These are phyloP conservation scores for Holacanthella duospinosa DNA, from an alignment of 2,888 invertebrate species.

Conservation along the genomic window DNA sequence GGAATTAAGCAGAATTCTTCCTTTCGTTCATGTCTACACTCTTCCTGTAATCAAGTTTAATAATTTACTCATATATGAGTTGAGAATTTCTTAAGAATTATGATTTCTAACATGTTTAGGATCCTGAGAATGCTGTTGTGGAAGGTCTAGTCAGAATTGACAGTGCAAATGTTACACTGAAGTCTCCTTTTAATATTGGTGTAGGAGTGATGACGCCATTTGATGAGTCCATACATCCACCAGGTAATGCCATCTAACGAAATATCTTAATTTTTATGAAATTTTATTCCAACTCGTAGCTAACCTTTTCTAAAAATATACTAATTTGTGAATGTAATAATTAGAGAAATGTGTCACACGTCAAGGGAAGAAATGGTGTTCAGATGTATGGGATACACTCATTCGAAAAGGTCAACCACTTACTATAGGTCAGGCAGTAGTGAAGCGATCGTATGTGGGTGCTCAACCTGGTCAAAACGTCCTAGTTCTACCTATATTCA, in stretches of 20 bases:
- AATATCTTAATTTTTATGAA: no score
- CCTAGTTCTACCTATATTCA: constrained; percentile 34
- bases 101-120: constrained; percentile 19
- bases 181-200: constrained; percentile 35
- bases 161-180: constrained; percentile 27
- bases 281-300: no score
- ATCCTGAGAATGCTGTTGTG: constrained; percentile 31
- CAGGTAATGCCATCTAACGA: neutral
- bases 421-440: constrained; percentile 29
- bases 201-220: constrained; percentile 38
- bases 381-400: constrained; percentile 35
- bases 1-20: constrained; percentile 6
- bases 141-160: constrained; percentile 31
- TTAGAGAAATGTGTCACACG: constrained; percentile 34
- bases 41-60: constrained; percentile 21
- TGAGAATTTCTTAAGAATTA: neutral
- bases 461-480: constrained; percentile 36
- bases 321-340: no score
- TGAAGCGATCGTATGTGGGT: constrained; percentile 35
- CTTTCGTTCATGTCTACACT: constrained; percentile 15
- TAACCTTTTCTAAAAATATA: no score
- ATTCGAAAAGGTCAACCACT: constrained; percentile 33
- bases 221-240: constrained; percentile 28
- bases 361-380: constrained; percentile 36
- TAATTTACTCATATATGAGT: constrained; percentile 25